Conservation (phyloP, 2,113 vertebrate genomes). For the Lontra canadensis region DNA sequence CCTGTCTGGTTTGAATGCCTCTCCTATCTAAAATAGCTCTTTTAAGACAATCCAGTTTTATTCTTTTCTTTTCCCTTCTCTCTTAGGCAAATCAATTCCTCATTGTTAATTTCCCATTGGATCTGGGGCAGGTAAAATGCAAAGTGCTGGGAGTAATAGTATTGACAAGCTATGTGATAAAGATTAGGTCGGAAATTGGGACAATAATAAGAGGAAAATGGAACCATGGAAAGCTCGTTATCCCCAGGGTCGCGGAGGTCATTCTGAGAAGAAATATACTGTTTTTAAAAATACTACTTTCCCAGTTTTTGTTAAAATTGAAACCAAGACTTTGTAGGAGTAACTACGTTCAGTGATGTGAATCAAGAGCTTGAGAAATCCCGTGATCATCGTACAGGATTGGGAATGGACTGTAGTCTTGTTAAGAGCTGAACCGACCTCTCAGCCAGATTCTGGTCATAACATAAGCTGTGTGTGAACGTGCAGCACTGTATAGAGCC, state of each 20-base stretch:
- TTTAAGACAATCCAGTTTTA: constrained; percentile 50
- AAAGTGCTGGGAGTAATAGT: not conserved
- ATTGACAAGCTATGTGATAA: not conserved
- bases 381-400: too few species aligned
- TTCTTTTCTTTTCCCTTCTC: constrained; percentile 29
- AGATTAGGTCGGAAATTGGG: constrained; percentile 33
- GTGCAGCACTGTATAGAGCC: fast-evolving
- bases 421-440: not conserved
- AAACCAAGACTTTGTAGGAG: not conserved
- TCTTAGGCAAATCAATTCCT: constrained; percentile 34
- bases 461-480: not conserved
- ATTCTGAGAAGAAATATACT: not conserved
- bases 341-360: not conserved
- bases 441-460: not conserved
- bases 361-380: not conserved
- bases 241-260: not conserved
- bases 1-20: constrained; percentile 30
- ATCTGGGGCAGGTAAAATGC: not conserved
- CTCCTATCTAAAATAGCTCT: constrained; percentile 30
- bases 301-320: not conserved
- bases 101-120: constrained; percentile 49
- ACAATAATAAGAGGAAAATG: constrained; percentile 13
- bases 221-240: not conserved
- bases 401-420: not conserved
- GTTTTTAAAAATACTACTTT: not conserved